Percentiles rank a stretch among this genome's conserved stretches.
Evolutionary conservation across 2,888 invertebrate species (phyloP).

Genomic region (Cryptus viduatorius): DNA sequence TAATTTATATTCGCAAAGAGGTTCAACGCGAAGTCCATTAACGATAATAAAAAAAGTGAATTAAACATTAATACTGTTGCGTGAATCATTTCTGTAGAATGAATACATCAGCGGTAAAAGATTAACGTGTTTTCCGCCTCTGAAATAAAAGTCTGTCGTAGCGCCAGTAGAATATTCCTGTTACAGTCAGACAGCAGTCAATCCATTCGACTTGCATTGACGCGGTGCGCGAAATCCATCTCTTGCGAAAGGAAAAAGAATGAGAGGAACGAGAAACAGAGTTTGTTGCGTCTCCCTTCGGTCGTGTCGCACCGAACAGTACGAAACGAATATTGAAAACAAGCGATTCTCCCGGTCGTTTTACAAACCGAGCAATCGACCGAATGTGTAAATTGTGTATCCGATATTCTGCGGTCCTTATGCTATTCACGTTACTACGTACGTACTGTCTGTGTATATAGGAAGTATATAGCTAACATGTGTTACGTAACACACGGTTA

Average conservation of each 20-base stretch:
- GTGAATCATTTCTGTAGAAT: no score
- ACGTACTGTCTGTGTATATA: neutral
- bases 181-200: slow-evolving; percentile 24
- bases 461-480: slow-evolving; percentile 22
- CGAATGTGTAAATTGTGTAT: slow-evolving; percentile 58
- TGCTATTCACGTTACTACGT: slow-evolving; percentile 3
- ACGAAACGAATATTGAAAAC: slow-evolving; percentile 19
- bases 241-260: neutral
- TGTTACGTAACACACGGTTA: slow-evolving; percentile 47
- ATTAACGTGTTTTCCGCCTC: neutral
- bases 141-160: neutral
- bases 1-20: no score
- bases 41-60: neutral
- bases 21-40: no score
- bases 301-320: neutral
- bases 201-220: slow-evolving; percentile 28
- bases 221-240: neutral
- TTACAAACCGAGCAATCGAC: slow-evolving; percentile 58
- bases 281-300: neutral
- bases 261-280: slow-evolving; percentile 28
- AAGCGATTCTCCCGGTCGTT: neutral
- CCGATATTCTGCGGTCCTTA: slow-evolving; percentile 49
- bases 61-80: neutral
- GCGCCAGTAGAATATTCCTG: slow-evolving; percentile 24
- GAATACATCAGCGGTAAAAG: neutral